Conservation (phyloP, 2,888 invertebrate species). For the Diabrotica balteata region DNA sequence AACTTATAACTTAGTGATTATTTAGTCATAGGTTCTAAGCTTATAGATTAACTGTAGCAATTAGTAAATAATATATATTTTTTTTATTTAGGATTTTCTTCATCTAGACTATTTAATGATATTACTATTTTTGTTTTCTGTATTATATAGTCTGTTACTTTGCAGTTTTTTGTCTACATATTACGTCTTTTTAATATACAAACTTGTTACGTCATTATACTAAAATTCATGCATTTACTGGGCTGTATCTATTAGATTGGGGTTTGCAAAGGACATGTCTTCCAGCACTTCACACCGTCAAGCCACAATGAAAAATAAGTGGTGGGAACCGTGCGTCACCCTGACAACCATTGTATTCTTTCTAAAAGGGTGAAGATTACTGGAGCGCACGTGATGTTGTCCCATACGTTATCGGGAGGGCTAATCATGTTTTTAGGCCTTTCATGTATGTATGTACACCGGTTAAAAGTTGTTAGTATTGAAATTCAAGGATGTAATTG, state of each 20-base stretch:
- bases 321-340: constrained; percentile 45
- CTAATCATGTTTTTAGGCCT: constrained; percentile 39
- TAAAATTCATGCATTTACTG: background rate
- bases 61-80: too few relatives aligned
- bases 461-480: constrained; percentile 11
- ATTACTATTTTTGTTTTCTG: too few relatives aligned
- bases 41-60: too few relatives aligned
- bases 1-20: too few relatives aligned
- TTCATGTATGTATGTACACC: constrained; percentile 11
- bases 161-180: too few relatives aligned
- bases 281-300: constrained; percentile 47
- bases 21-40: too few relatives aligned
- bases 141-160: too few relatives aligned
- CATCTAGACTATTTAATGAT: too few relatives aligned
- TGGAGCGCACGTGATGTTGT: constrained; percentile 36
- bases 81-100: too few relatives aligned
- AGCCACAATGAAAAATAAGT: constrained; percentile 44
- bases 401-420: constrained; percentile 35
- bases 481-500: constrained; percentile 5
- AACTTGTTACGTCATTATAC: too few relatives aligned
- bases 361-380: constrained; percentile 44
- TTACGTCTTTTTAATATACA: too few relatives aligned
- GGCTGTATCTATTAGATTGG: constrained; percentile 51
- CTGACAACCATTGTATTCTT: constrained; percentile 42
- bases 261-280: constrained; percentile 40